phyloP scores from a whole-genome alignment of 2,797 vertebrate species.

The Mus minutoides region DNA sequence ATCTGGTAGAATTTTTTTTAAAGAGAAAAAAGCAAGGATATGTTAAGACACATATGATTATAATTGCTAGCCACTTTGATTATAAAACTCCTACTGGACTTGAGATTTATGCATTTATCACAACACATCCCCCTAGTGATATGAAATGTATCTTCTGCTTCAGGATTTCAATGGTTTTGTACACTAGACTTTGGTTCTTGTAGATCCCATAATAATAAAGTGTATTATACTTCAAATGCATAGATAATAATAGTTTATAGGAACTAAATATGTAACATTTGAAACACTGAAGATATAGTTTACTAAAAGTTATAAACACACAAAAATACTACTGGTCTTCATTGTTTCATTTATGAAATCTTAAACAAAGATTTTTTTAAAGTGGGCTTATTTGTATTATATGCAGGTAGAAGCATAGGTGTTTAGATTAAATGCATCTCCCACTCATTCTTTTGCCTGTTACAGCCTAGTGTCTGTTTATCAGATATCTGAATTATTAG shows the following conservation, averaged over 20 bases:
- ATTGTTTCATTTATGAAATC: not conserved
- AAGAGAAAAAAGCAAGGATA: not conserved
- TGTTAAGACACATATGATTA: not conserved
- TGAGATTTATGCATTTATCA: not conserved
- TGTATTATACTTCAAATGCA: conserved; percentile 8
- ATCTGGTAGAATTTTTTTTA: not conserved
- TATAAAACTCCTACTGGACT: not conserved
- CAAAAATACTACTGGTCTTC: not conserved
- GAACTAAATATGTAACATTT: not conserved
- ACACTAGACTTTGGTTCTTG: conserved; percentile 4
- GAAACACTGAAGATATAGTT: not conserved
- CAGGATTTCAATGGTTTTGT: not conserved
- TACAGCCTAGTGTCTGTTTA: not conserved
- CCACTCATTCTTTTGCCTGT: not conserved
- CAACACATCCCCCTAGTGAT: not conserved
- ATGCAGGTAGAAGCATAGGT: not conserved
- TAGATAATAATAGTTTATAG: not conserved
- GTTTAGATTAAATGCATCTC: not conserved
- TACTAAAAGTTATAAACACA: not conserved
- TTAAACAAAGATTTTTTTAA: not conserved
- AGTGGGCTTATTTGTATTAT: not conserved
- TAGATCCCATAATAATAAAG: not conserved
- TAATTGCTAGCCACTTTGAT: not conserved
- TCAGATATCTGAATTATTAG: not conserved
- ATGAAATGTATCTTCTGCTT: not conserved